Evolutionary conservation across 2,797 vertebrate species (phyloP).

Genomic region (Schizopygopsis pylzovi): DNA sequence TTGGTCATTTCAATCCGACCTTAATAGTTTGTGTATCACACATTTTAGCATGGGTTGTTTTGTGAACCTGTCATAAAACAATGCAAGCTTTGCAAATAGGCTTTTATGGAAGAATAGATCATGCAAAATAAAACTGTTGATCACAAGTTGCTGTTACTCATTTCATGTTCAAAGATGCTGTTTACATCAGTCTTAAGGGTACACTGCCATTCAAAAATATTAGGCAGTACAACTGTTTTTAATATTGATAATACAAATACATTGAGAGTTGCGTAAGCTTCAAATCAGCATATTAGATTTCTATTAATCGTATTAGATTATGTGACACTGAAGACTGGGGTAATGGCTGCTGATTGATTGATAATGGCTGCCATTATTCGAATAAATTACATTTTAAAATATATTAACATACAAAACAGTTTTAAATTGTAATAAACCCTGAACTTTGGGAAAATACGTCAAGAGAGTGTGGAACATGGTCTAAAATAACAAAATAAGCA

Average conservation of each 20-base stretch:
- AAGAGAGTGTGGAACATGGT: background rate
- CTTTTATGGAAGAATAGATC: constrained; percentile 6
- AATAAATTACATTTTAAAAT: background rate
- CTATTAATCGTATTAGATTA: background rate
- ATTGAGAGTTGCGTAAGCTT: background rate
- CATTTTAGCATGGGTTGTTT: background rate
- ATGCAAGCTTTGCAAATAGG: constrained; percentile 10
- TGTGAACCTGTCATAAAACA: background rate
- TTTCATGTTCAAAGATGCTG: background rate
- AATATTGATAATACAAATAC: background rate
- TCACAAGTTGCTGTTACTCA: background rate
- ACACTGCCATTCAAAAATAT: background rate
- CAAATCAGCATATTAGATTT: background rate
- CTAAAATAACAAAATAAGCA: background rate
- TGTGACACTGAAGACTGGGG: background rate
- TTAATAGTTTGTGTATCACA: background rate
- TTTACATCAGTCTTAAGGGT: background rate
- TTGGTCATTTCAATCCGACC: background rate
- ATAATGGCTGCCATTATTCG: background rate
- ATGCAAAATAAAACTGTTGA: background rate
- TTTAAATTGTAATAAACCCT: background rate
- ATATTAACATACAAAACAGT: background rate
- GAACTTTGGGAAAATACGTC: background rate
- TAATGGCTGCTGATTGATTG: background rate
- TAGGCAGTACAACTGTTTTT: background rate